A percentile compares a stretch with the other conserved stretches of the same genome.
These are phyloP conservation scores for Lasioglossum calceatum DNA, from an alignment of 2,888 invertebrate species.

Conservation along the genomic window DNA sequence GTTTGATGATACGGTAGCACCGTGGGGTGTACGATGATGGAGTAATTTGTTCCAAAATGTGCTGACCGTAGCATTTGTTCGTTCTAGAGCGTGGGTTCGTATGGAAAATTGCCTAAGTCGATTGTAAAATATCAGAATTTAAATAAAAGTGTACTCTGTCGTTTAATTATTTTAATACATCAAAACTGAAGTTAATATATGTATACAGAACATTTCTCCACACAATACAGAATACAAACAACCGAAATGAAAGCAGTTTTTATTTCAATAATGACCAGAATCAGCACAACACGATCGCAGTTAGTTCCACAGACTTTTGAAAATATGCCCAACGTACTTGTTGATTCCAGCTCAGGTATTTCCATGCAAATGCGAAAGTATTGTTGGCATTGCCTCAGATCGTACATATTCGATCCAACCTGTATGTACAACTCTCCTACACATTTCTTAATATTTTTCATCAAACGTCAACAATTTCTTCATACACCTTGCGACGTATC, in stretches of 20 bases:
- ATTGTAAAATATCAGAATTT: neutral
- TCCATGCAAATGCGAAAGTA: neutral
- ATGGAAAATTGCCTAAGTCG: neutral
- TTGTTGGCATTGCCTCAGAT: neutral
- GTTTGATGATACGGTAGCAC: slow-evolving; percentile 1
- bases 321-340: slow-evolving; percentile 4
- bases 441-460: too few relatives aligned
- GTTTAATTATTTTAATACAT: too few relatives aligned
- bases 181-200: too few relatives aligned
- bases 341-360: neutral
- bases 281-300: neutral
- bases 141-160: neutral
- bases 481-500: neutral
- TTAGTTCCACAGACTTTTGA: neutral
- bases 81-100: neutral
- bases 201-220: neutral
- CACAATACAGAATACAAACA: neutral
- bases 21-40: neutral
- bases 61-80: neutral
- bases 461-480: neutral
- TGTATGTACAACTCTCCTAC: neutral
- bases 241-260: neutral
- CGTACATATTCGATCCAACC: neutral
- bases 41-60: neutral
- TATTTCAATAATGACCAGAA: neutral